Evolutionary conservation across 2,113 vertebrate genomes (phyloP).

Genomic region (Bambusicola thoracicus): DNA sequence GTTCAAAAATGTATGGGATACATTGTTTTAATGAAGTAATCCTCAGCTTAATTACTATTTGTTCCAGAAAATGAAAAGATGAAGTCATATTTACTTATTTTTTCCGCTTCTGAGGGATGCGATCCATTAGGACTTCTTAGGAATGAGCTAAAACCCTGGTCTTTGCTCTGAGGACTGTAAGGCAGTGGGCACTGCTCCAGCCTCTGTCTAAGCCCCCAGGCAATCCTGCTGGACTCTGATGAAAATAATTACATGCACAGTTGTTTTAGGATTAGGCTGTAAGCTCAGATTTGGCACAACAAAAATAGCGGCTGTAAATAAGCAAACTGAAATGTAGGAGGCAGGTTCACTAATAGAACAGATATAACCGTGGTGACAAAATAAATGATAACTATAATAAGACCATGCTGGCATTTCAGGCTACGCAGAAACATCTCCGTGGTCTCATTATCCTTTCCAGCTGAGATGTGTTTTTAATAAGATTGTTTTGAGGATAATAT

Average conservation of each 20-base stretch:
- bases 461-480: not conserved
- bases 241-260: not conserved
- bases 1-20: not conserved
- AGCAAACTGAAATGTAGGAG: not conserved
- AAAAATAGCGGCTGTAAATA: not conserved
- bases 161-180: not conserved
- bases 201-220: not conserved
- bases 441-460: not conserved
- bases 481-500: not conserved
- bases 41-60: not conserved
- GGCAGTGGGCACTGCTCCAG: not conserved
- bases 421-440: not conserved
- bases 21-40: not conserved
- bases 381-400: not conserved
- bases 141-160: not conserved
- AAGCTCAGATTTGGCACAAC: not conserved
- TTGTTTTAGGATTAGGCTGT: not conserved
- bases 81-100: not conserved
- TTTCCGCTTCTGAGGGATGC: not conserved
- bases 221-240: not conserved
- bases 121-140: not conserved
- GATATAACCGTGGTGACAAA: not conserved
- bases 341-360: not conserved
- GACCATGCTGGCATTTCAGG: not conserved
- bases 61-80: not conserved